These are phyloP conservation scores for Tolmerus cingulatus DNA, from an alignment of 2,888 invertebrate genomes.

Conservation along the genomic window DNA sequence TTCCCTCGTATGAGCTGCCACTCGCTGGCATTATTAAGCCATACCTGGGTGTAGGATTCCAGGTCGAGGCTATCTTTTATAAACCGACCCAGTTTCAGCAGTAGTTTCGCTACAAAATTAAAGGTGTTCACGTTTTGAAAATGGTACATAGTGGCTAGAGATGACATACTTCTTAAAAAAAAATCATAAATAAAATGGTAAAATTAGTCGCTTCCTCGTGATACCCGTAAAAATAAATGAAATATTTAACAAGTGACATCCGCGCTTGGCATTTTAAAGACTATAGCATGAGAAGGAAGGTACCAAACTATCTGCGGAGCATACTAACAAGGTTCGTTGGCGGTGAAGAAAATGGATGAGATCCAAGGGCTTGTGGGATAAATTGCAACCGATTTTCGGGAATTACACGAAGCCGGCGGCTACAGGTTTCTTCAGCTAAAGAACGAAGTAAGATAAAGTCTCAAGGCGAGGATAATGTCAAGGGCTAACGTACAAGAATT, in stretches of 20 bases:
- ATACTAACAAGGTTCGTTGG: neutral
- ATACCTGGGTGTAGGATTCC: neutral
- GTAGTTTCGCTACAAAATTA: neutral
- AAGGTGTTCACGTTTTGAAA: neutral
- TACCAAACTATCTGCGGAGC: neutral
- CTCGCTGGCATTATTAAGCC: neutral
- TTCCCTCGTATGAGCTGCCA: neutral
- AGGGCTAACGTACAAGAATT: slow-evolving; percentile 5
- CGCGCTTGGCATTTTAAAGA: neutral
- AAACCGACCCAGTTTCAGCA: neutral
- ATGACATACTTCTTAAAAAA: neutral
- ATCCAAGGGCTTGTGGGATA: neutral
- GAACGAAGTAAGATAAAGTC: neutral
- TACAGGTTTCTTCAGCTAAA: neutral
- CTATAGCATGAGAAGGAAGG: neutral
- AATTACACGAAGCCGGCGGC: neutral
- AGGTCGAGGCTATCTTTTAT: slow-evolving; percentile 1
- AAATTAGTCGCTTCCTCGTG: neutral
- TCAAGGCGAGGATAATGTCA: neutral
- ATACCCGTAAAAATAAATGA: neutral
- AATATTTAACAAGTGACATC: neutral
- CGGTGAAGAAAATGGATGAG: neutral
- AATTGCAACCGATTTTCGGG: neutral
- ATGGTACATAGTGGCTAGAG: neutral
- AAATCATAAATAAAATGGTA: neutral